Conservation (phyloP, 1,140 invertebrate genomes). For the Stenopsyche tienmushanensis region DNA sequence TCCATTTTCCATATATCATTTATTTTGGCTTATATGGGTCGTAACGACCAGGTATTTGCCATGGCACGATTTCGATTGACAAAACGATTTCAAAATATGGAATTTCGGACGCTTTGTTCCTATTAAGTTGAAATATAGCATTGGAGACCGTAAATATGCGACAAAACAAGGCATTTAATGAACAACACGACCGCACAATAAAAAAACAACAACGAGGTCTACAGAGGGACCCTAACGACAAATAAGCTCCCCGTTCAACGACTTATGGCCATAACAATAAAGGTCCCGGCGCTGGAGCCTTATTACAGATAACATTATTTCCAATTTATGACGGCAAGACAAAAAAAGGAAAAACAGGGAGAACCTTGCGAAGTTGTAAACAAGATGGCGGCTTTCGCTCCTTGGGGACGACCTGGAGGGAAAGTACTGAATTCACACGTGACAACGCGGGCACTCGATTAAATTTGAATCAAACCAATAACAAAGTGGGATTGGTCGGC, state of each 20-base stretch:
- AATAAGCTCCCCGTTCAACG: constrained; percentile 4
- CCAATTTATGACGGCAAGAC: constrained; percentile 25
- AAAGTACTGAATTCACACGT: constrained; percentile 12
- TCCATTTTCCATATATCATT: too few species aligned
- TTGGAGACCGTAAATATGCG: background rate
- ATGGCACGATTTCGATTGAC: too few species aligned
- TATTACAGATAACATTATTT: constrained; percentile 31
- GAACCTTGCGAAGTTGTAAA: constrained; percentile 20
- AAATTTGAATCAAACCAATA: background rate
- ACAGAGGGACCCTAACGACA: background rate
- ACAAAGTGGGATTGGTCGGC: too few species aligned
- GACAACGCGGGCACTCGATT: background rate
- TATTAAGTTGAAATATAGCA: constrained; percentile 1
- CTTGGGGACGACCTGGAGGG: background rate
- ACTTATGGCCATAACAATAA: constrained; percentile 21
- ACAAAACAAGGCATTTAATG: constrained; percentile 11
- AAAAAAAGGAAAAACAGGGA: constrained; percentile 7
- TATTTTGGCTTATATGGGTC: too few species aligned
- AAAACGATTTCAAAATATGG: too few species aligned
- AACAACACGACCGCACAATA: constrained; percentile 4
- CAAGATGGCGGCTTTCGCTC: constrained; percentile 1
- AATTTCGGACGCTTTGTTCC: too few species aligned
- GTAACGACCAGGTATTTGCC: too few species aligned
- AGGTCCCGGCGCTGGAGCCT: constrained; percentile 1
- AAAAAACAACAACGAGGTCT: constrained; percentile 2